Base-by-base conservation (phyloP, 2,888 invertebrate genomes). In the Clivina fossor region DNA sequence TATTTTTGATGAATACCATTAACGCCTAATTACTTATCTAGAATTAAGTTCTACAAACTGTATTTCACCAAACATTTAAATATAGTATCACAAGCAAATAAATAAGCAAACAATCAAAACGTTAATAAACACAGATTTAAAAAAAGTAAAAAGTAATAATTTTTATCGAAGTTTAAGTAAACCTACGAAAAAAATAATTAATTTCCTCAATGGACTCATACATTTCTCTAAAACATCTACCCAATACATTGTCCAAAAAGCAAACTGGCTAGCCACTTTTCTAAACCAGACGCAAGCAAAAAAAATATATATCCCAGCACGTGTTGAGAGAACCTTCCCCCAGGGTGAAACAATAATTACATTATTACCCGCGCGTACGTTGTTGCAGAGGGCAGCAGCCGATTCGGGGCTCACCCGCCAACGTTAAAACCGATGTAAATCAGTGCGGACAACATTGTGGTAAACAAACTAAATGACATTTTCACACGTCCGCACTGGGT, bases 371-470 rank as follows among this genome's bases (percentile, higher is more conserved):
- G 38, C 49, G n/a, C n/a, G n/a, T n/a, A n/a, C n/a, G n/a, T n/a
- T n/a, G 18, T n/a, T n/a, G n/a, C n/a, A n/a, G n/a, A n/a, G n/a
- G n/a, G n/a, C n/a, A n/a, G n/a, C n/a, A n/a, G n/a, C n/a, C n/a
- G 18, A 26, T 38, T 30, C 53, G 44, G 53, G 44, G 35, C 44
- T n/a, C n/a, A n/a, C n/a, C n/a, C 37, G 35, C 53, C 53, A 53
- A 53, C 53, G 35, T n/a, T 49, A 53, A 43, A 43, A 44, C 53
- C 53, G 53, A 53, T 44, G 53, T 44, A 53, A 53, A 53, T 53
- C 53, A 53, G 53, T 53, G 53, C 44, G 53, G 53, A 53, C 53
- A 53, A 53, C 53, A 53, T 53, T 53, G 53, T 28, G 53, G 53
- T 53, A 53, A 53, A 53, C 53, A 53, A 53, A 53, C 44, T 53